A percentile compares a stretch with the other conserved stretches of the same genome.
These are phyloP conservation scores for Homarus gammarus DNA, from an alignment of 2,888 invertebrate genomes.

Conservation along the genomic window DNA sequence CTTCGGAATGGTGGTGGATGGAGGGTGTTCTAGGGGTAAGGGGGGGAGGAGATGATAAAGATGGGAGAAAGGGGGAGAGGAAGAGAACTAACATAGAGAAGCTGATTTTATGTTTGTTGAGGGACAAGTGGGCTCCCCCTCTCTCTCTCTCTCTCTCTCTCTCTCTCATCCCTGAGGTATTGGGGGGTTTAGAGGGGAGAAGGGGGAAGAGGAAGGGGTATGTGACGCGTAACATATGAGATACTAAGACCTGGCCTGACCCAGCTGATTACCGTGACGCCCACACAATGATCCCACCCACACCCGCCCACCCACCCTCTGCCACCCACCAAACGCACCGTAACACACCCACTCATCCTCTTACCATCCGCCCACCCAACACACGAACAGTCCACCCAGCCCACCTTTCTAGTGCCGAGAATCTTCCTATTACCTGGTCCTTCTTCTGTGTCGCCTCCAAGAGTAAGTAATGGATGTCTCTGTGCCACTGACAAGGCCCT, in stretches of 20 bases:
- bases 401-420: background rate
- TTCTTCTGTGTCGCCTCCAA: too few relatives aligned
- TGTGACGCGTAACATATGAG: slow-evolving; percentile 16
- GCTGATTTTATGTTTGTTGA: too few relatives aligned
- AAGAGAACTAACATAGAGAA: too few relatives aligned
- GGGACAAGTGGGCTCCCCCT: background rate
- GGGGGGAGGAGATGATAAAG: background rate
- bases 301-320: background rate
- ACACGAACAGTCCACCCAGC: background rate
- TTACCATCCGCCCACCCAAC: background rate
- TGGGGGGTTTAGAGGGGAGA: too few relatives aligned
- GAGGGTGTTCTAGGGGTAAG: background rate
- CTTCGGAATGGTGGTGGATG: too few relatives aligned
- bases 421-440: too few relatives aligned
- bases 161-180: too few relatives aligned
- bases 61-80: background rate
- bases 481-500: too few relatives aligned
- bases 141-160: background rate
- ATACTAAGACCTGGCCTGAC: background rate
- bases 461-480: too few relatives aligned
- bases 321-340: slow-evolving; percentile 7
- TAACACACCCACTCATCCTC: background rate
- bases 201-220: background rate
- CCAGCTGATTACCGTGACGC: slow-evolving; percentile 32
- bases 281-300: slow-evolving; percentile 12